These are phyloP conservation scores for Clarias laeviceps DNA, from an alignment of 2,797 vertebrate species.

Conservation along the genomic window DNA sequence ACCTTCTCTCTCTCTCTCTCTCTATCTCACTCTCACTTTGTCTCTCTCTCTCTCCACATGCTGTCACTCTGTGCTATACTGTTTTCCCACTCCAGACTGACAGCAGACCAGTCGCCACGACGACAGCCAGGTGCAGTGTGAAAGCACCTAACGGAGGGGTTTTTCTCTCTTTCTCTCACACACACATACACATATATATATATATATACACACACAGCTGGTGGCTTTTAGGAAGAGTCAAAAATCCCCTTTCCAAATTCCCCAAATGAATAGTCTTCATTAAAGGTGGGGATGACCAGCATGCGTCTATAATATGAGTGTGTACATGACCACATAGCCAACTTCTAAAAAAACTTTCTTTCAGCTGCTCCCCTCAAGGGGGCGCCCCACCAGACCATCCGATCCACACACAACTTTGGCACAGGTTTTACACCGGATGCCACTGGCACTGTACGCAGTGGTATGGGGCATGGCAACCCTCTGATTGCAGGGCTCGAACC, in stretches of 20 bases:
- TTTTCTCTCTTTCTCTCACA: slow-evolving; percentile 46
- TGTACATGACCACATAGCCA: not conserved
- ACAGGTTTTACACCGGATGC: too few species aligned
- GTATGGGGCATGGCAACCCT: too few species aligned
- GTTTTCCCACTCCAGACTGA: slow-evolving; percentile 51
- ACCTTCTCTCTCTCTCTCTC: not conserved
- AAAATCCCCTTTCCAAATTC: slow-evolving; percentile 24
- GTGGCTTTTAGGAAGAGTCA: slow-evolving; percentile 5
- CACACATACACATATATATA: slow-evolving; percentile 8
- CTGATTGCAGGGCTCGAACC: too few species aligned
- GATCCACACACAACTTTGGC: too few species aligned
- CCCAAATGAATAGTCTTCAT: slow-evolving; percentile 8
- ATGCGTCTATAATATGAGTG: not conserved
- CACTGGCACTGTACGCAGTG: too few species aligned
- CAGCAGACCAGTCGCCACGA: slow-evolving; percentile 53
- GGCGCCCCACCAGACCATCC: too few species aligned
- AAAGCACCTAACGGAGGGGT: slow-evolving; percentile 30
- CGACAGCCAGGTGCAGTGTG: slow-evolving; percentile 65
- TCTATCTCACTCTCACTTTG: slow-evolving; percentile 24
- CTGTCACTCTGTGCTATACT: slow-evolving; percentile 22
- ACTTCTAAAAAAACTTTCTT: not conserved
- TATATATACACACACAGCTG: not conserved
- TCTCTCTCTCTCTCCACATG: slow-evolving; percentile 30
- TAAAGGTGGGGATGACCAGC: slow-evolving; percentile 11
- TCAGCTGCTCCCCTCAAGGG: too few species aligned